Percentiles rank a stretch among this genome's conserved stretches.
Conservation (phyloP, 2,797 vertebrate genomes). For the Chiroxiphia lanceolata region DNA sequence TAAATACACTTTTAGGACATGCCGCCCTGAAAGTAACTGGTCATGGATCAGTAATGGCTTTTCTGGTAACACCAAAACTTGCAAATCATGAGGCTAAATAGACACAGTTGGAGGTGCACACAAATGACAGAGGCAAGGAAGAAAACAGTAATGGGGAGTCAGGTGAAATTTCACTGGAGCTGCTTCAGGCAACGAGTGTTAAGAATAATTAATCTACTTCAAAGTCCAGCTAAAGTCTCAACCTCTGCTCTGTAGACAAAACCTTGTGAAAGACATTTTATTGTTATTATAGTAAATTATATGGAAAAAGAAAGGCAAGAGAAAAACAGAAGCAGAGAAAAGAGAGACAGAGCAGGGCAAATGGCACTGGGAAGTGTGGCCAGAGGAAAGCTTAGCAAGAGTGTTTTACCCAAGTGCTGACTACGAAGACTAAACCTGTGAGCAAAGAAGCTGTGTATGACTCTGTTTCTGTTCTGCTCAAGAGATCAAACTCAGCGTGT, state of each 20-base stretch:
- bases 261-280: background rate
- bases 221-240: background rate
- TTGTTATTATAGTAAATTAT: background rate
- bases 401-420: background rate
- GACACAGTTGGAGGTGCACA: background rate
- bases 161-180: background rate
- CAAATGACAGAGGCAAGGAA: background rate
- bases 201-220: background rate
- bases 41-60: background rate
- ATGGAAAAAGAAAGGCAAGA: background rate
- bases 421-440: background rate
- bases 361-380: background rate
- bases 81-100: background rate
- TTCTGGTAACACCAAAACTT: background rate
- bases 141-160: background rate
- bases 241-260: background rate
- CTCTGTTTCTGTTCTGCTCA: background rate
- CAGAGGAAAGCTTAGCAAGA: background rate
- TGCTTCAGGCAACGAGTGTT: background rate
- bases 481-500: accelerated
- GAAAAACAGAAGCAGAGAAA: background rate
- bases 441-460: background rate
- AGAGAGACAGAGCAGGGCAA: accelerated
- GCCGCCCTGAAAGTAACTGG: background rate
- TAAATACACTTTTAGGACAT: background rate